Base-by-base conservation (phyloP, 2,797 vertebrate genomes). In the Spheniscus humboldti region DNA sequence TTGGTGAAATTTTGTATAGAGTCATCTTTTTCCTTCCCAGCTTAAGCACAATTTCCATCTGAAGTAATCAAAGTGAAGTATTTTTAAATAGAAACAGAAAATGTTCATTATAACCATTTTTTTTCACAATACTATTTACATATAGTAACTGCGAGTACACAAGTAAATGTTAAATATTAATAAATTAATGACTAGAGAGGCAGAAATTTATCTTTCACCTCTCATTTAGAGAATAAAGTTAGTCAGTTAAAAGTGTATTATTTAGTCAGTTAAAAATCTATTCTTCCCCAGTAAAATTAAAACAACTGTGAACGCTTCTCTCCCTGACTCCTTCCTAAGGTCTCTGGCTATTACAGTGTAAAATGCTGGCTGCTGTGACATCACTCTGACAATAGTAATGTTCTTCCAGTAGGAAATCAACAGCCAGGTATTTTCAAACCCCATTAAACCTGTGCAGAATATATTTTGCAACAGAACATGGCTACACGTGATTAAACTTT, bases 301-400 rank as follows among this genome's bases (percentile, higher is more conserved):
- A 86, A 69, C 13, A 43, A 43, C 0, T 1, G 10, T 64, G 24
- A 78, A 63, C 1, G 0, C 3, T 78, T 31, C 24, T 67, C 11
- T 43, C 13, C n/a, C 25, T 69, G 16, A 82, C 55, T 60, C 37
- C 17, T 77, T 73, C 45, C 18, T 83, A 37, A 31, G 3, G 41
- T 19, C 23, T 43, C 19, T 48, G 10, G 5, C 25, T 86, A 80
- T 41, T 56, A 64, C 19, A 45, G 9, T 52, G 19, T 18, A 93
- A 77, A 81, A 67, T 62, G 5, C 19, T 81, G 33, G 16, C 20
- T 82, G 39, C n/a, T 68, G 22, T 2, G 6, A 53, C n/a, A 66
- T 66, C 30, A 11, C 11, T 80, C 31, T 68, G 41, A 25, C 23
- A 68, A 25, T 5, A 68, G 8, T 6, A 52, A 18, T 39, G 18